phyloP scores from a whole-genome alignment of 2,113 vertebrate species.

The Mustela lutreola region DNA sequence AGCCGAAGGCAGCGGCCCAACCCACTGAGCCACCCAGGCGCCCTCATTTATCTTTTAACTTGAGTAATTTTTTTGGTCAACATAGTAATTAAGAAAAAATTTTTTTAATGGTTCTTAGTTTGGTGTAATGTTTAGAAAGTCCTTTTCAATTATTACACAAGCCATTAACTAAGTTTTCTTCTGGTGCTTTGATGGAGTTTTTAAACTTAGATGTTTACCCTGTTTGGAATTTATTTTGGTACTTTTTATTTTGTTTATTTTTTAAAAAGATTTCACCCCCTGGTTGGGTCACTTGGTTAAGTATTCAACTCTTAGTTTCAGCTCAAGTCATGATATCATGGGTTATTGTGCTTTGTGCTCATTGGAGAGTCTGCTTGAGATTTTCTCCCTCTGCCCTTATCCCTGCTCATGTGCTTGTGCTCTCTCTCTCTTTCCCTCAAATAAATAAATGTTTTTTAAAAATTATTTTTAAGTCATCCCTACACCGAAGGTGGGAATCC shows the following conservation, averaged over 20 bases:
- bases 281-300: neutral
- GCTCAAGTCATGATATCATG: neutral
- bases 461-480: neutral
- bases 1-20: too few species aligned
- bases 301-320: neutral
- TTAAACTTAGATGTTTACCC: neutral
- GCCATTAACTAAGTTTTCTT: neutral
- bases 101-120: neutral
- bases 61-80: neutral
- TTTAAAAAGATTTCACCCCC: neutral
- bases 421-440: neutral
- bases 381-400: neutral
- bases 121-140: neutral
- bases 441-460: neutral
- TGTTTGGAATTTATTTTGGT: conserved; percentile 4
- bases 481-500: neutral
- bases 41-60: neutral
- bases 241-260: neutral
- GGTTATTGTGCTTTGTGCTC: neutral
- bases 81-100: neutral
- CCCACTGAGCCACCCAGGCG: too few species aligned
- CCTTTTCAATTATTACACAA: neutral
- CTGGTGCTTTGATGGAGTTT: neutral
- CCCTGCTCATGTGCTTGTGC: neutral
- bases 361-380: neutral